Evolutionary conservation across 2,113 vertebrate genomes (phyloP).

Genomic region (Oreochromis niloticus): DNA sequence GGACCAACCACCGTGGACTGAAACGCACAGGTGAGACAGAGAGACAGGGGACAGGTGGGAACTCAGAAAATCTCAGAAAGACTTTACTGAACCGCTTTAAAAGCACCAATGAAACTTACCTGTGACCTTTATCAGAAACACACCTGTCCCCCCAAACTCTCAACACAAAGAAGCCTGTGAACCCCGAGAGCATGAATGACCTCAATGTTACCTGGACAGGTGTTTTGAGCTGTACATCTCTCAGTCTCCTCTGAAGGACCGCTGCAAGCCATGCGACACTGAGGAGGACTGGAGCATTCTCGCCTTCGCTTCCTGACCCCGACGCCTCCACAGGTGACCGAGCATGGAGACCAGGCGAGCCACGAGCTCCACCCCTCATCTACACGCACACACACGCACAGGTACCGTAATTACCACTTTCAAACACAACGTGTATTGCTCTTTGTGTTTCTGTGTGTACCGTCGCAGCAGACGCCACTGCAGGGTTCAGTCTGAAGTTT

Average conservation of each 20-base stretch:
- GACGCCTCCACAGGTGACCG: slow-evolving; percentile 31
- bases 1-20: slow-evolving; percentile 59
- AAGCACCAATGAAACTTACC: not conserved
- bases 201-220: slow-evolving; percentile 45
- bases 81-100: not conserved
- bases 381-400: not conserved
- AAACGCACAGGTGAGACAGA: not conserved
- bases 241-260: not conserved
- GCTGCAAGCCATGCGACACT: not conserved
- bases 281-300: not conserved
- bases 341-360: slow-evolving; percentile 39
- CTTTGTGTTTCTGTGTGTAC: not conserved
- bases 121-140: not conserved
- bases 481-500: slow-evolving; percentile 5
- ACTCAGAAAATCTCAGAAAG: not conserved
- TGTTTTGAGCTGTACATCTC: not conserved
- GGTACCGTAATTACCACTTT: not conserved
- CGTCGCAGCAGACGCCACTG: slow-evolving; percentile 29
- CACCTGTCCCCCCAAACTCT: not conserved
- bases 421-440: not conserved
- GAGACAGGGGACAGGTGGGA: not conserved
- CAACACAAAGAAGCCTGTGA: not conserved
- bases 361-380: slow-evolving; percentile 32
- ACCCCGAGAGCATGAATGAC: not conserved
- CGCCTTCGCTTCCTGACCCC: slow-evolving; percentile 22